Percentiles rank a stretch among this genome's conserved stretches.
phyloP scores from a whole-genome alignment of 2,888 invertebrate genomes.

The Eurois occulta region DNA sequence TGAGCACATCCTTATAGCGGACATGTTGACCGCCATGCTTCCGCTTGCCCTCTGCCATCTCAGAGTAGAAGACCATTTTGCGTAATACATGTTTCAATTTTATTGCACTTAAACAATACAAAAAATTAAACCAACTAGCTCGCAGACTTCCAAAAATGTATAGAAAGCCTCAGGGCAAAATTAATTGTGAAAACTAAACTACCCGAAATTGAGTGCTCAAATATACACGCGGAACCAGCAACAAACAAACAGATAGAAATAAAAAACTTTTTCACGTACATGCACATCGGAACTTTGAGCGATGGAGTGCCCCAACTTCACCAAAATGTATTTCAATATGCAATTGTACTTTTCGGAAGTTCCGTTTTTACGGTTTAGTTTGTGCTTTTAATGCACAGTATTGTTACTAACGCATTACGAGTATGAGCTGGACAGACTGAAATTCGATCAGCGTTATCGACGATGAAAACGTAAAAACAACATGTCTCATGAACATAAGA shows the following conservation, averaged over 20 bases:
- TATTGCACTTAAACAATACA: not conserved
- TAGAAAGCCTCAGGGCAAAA: conserved; percentile 10
- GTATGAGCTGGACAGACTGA: too few species aligned
- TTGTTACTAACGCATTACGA: not conserved
- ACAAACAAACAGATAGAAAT: not conserved
- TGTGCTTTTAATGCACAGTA: not conserved
- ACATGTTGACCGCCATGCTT: too few species aligned
- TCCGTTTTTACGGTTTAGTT: not conserved
- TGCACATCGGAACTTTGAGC: not conserved
- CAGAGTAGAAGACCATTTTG: too few species aligned
- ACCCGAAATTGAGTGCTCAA: conserved; percentile 35
- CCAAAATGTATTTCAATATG: not conserved
- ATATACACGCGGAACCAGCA: conserved; percentile 24
- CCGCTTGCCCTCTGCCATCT: too few species aligned
- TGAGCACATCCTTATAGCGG: too few species aligned
- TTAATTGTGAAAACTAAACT: conserved; percentile 32
- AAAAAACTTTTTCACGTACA: not conserved
- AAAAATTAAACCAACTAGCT: not conserved
- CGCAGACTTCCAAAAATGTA: not conserved
- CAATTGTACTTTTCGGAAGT: not conserved
- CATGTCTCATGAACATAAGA: not conserved
- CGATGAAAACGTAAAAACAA: not conserved
- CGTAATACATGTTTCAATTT: not conserved
- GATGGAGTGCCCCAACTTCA: not conserved
- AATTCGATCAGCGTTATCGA: not conserved